Evolutionary conservation across 2,888 invertebrate genomes (phyloP).

Genomic region (Sturmia bella): DNA sequence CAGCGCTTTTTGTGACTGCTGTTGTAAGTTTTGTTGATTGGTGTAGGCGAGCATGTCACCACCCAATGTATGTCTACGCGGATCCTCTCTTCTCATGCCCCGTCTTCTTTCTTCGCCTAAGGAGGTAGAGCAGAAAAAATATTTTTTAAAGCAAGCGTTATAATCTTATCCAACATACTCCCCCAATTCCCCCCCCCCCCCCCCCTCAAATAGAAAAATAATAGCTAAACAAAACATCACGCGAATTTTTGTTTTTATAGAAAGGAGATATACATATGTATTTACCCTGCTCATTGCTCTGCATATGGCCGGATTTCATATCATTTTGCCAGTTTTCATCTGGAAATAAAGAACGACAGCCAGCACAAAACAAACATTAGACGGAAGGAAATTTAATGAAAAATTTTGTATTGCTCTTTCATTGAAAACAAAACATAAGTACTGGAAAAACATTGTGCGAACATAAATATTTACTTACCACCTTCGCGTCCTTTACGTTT

Average conservation of each 20-base stretch:
- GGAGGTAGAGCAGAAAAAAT: background rate
- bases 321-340: constrained; percentile 86
- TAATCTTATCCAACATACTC: constrained; percentile 26
- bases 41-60: constrained; percentile 87
- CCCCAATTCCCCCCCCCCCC: too few species aligned
- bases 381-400: constrained; percentile 61
- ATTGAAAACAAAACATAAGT: constrained; percentile 48
- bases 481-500: constrained; percentile 93
- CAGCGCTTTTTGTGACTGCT: constrained; percentile 85
- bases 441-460: constrained; percentile 41
- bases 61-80: constrained; percentile 90
- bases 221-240: constrained; percentile 31
- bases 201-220: background rate
- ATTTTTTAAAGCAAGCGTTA: constrained; percentile 38
- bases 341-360: constrained; percentile 77
- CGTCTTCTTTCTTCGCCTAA: constrained; percentile 70
- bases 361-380: constrained; percentile 55
- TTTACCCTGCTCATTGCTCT: constrained; percentile 80
- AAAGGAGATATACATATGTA: constrained; percentile 36
- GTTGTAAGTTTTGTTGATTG: constrained; percentile 82
- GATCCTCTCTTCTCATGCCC: constrained; percentile 86
- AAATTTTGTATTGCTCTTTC: constrained; percentile 61
- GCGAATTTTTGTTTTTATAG: constrained; percentile 30
- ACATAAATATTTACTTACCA: constrained; percentile 82
- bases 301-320: constrained; percentile 80